Percentiles rank a stretch among this genome's conserved stretches.
phyloP scores from a whole-genome alignment of 2,888 invertebrate species.

The Drosophila gaucha region DNA sequence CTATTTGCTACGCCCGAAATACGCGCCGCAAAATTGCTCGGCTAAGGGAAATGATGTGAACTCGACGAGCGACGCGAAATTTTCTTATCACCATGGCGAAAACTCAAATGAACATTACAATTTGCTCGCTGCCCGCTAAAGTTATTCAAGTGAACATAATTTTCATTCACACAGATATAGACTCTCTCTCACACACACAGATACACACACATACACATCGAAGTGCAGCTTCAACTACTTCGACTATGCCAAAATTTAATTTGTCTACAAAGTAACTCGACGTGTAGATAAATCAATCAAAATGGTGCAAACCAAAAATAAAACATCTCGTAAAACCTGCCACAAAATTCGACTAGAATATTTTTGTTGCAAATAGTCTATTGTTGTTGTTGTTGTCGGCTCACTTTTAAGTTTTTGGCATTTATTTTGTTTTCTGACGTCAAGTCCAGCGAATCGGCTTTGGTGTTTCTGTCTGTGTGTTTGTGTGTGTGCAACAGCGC shows the following conservation, averaged over 20 bases:
- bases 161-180: slow-evolving; percentile 57
- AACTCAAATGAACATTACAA: slow-evolving; percentile 73
- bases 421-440: slow-evolving; percentile 28
- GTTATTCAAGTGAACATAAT: slow-evolving; percentile 81
- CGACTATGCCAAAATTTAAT: slow-evolving; percentile 65
- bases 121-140: slow-evolving; percentile 68
- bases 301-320: slow-evolving; percentile 44
- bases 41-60: slow-evolving; percentile 41
- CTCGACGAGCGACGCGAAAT: slow-evolving; percentile 40
- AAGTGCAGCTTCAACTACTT: slow-evolving; percentile 37
- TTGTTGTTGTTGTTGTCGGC: slow-evolving; percentile 51
- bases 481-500: slow-evolving; percentile 8
- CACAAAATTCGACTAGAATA: slow-evolving; percentile 44
- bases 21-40: slow-evolving; percentile 52
- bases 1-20: slow-evolving; percentile 77
- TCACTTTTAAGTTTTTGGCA: slow-evolving; percentile 60
- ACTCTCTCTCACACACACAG: slow-evolving; percentile 10
- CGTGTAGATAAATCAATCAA: slow-evolving; percentile 73
- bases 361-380: slow-evolving; percentile 22
- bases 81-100: slow-evolving; percentile 68
- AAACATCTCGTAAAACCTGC: slow-evolving; percentile 46
- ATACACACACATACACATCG: slow-evolving; percentile 4
- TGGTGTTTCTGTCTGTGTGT: background rate
- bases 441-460: slow-evolving; percentile 51
- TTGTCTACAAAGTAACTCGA: slow-evolving; percentile 76